Evolutionary conservation across 1,140 invertebrate genomes (phyloP).

Genomic region (Ganaspis sp.): DNA sequence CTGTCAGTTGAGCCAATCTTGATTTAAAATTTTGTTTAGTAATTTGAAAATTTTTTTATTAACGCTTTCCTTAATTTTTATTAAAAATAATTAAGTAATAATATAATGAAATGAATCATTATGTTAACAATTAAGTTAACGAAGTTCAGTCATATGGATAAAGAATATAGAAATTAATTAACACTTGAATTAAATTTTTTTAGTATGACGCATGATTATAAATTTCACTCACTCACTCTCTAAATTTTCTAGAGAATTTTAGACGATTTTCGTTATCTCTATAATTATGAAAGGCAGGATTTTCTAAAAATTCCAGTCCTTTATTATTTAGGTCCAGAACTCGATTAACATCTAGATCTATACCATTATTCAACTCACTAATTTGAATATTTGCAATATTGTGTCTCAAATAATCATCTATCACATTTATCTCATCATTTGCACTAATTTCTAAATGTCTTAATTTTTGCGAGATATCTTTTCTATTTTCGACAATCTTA

Average conservation of each 20-base stretch:
- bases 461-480: slow-evolving; percentile 48
- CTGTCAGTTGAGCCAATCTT: too few species aligned
- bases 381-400: slow-evolving; percentile 36
- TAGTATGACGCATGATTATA: slow-evolving; percentile 31
- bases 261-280: slow-evolving; percentile 35
- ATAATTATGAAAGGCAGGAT: neutral
- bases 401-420: slow-evolving; percentile 13
- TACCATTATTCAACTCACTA: slow-evolving; percentile 25
- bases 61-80: too few species aligned
- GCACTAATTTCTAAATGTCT: slow-evolving; percentile 35
- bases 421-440: neutral
- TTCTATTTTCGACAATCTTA: slow-evolving; percentile 38
- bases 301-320: neutral
- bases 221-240: slow-evolving; percentile 46
- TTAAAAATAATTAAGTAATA: too few species aligned
- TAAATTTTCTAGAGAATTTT: slow-evolving; percentile 47
- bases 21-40: too few species aligned
- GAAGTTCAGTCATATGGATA: too few species aligned
- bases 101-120: too few species aligned
- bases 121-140: too few species aligned
- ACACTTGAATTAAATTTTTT: too few species aligned
- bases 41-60: too few species aligned
- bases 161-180: too few species aligned
- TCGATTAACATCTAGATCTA: neutral
- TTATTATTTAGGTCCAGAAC: neutral